Conservation (phyloP, 2,797 vertebrate genomes). For the Bovichtus diacanthus region DNA sequence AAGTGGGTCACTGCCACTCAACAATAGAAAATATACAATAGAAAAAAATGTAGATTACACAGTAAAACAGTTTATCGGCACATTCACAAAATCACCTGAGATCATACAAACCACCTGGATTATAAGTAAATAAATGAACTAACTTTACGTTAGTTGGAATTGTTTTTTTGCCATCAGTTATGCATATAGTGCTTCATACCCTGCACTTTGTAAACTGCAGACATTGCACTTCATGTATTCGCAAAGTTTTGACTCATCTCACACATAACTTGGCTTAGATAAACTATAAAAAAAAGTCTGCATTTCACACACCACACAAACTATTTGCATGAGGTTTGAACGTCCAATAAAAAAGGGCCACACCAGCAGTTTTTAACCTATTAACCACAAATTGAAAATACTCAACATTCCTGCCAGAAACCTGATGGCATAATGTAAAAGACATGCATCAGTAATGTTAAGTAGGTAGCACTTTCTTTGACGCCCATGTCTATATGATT, state of each 20-base stretch:
- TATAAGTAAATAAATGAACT: background rate
- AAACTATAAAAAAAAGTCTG: constrained; percentile 13
- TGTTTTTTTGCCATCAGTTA: constrained; percentile 16
- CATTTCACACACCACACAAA: constrained; percentile 14
- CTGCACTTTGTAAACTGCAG: constrained; percentile 31
- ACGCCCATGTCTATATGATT: too few relatives aligned
- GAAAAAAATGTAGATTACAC: constrained; percentile 21
- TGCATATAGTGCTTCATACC: background rate
- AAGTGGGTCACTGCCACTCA: background rate
- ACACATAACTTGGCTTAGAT: constrained; percentile 3
- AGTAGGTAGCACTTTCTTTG: too few relatives aligned
- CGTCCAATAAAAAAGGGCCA: background rate
- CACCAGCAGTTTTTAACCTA: background rate
- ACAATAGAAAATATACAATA: constrained; percentile 31
- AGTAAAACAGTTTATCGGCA: constrained; percentile 20
- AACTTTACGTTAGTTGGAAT: constrained; percentile 12
- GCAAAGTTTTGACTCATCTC: constrained; percentile 6
- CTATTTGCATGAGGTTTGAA: background rate
- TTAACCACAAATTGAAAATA: background rate
- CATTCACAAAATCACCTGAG: constrained; percentile 65
- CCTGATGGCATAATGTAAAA: background rate
- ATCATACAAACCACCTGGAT: constrained; percentile 25
- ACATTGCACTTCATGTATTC: background rate
- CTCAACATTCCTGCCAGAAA: background rate
- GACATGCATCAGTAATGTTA: constrained; percentile 5